phyloP scores from a whole-genome alignment of 2,113 vertebrate genomes.

The Ptilorrhoa leucosticta region DNA sequence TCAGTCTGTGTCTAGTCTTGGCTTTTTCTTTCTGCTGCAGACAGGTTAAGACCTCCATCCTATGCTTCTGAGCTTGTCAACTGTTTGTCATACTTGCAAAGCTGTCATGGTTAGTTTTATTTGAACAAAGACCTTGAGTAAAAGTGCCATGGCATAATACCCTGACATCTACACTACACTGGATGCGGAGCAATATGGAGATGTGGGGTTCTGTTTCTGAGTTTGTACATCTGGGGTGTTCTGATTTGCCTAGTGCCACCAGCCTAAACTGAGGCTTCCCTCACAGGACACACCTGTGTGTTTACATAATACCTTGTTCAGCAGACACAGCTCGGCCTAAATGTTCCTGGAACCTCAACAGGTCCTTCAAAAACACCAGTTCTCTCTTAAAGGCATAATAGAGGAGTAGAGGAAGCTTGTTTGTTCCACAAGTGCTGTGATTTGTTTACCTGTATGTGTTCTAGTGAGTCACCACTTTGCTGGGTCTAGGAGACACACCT shows the following conservation, averaged over 20 bases:
- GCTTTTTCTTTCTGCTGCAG: background rate
- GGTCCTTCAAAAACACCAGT: background rate
- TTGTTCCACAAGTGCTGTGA: background rate
- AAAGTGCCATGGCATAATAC: background rate
- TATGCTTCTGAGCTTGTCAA: background rate
- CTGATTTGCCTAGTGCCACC: background rate
- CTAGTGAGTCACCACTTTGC: background rate
- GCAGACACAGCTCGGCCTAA: background rate
- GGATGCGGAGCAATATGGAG: background rate
- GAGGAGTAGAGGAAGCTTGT: background rate
- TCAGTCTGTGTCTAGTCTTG: background rate
- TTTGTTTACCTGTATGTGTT: background rate
- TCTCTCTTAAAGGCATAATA: background rate
- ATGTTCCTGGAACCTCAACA: background rate
- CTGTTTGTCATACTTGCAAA: background rate
- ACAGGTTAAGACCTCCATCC: background rate
- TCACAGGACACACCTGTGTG: background rate
- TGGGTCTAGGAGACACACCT: background rate
- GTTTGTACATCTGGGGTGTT: background rate
- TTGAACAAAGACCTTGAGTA: background rate
- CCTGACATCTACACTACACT: background rate
- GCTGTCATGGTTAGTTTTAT: background rate
- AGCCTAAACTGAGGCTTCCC: background rate
- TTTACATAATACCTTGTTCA: background rate
- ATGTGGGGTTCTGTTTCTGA: background rate